Evolutionary conservation across 2,888 invertebrate species (phyloP).

Genomic region (Ceriagrion tenellum): DNA sequence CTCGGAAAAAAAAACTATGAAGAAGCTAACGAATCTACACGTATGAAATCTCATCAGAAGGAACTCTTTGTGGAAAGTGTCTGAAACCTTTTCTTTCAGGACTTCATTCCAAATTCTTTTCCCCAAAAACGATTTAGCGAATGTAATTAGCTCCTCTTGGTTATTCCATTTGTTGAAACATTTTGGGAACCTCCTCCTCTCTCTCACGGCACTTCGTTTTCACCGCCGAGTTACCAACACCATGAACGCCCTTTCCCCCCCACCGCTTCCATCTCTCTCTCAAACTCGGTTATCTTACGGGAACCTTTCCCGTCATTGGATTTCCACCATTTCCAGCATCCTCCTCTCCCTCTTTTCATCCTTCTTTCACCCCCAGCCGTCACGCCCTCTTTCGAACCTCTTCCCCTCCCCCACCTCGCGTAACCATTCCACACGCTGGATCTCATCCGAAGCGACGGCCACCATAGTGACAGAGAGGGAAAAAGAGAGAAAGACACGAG

Average conservation of each 20-base stretch:
- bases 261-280: background rate
- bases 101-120: background rate
- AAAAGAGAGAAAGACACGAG: slow-evolving; percentile 51
- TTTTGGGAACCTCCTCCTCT: background rate
- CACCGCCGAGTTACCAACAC: background rate
- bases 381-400: slow-evolving; percentile 28
- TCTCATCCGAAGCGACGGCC: slow-evolving; percentile 57
- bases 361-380: slow-evolving; percentile 21
- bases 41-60: too few relatives aligned
- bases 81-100: too few relatives aligned
- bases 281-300: slow-evolving; percentile 40
- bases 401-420: slow-evolving; percentile 21
- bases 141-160: background rate
- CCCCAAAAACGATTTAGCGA: background rate
- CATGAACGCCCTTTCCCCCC: background rate
- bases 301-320: slow-evolving; percentile 33
- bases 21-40: too few relatives aligned
- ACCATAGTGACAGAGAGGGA: slow-evolving; percentile 66
- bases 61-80: too few relatives aligned
- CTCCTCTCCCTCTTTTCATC: slow-evolving; percentile 40
- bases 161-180: slow-evolving; percentile 2
- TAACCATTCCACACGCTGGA: slow-evolving; percentile 67
- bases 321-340: background rate
- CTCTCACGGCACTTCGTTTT: background rate
- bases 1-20: too few relatives aligned